Percentiles rank a stretch among this genome's conserved stretches.
These are phyloP conservation scores for Muscicapa comitata DNA, from an alignment of 2,797 vertebrate species.

Conservation along the genomic window DNA sequence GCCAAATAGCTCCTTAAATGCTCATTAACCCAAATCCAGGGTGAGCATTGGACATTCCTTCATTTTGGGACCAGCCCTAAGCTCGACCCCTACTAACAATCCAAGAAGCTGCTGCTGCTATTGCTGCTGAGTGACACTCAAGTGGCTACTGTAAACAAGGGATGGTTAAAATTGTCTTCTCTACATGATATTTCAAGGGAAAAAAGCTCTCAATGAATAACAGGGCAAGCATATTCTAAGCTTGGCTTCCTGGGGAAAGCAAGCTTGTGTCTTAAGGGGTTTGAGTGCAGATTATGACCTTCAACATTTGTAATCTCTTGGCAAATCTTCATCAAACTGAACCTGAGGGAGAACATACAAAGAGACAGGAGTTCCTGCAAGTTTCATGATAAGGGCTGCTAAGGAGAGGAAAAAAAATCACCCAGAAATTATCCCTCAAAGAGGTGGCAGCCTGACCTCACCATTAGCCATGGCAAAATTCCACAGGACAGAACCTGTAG, in stretches of 20 bases:
- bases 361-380: background rate
- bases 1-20: background rate
- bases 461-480: background rate
- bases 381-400: background rate
- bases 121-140: background rate
- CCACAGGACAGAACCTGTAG: accelerated
- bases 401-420: background rate
- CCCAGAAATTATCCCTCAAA: background rate
- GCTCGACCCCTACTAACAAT: accelerated
- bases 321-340: background rate
- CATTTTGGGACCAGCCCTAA: background rate
- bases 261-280: background rate
- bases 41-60: background rate
- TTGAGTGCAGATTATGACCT: background rate
- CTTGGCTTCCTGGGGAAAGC: background rate
- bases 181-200: background rate
- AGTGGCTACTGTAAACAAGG: background rate
- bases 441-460: background rate
- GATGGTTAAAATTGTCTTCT: background rate
- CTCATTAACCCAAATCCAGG: background rate
- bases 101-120: background rate
- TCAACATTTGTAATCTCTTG: background rate
- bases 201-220: background rate
- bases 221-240: background rate
- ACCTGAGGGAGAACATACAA: background rate